Conservation (phyloP, 1,140 invertebrate genomes). For the Drosophila ananassae region DNA sequence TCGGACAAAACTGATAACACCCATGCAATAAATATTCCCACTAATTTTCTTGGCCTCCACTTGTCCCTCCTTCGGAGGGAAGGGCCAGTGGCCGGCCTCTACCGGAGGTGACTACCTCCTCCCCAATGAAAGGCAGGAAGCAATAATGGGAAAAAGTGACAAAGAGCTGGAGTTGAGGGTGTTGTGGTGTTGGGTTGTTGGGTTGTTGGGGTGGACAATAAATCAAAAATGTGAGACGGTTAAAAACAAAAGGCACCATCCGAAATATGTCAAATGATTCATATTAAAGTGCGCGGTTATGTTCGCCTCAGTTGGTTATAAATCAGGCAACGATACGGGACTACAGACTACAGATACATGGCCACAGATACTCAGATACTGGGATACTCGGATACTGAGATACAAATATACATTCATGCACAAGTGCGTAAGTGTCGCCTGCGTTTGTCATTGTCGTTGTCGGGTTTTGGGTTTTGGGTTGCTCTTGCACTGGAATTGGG, state of each 20-base stretch:
- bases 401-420: constrained; percentile 3
- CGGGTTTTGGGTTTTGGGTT: constrained; percentile 9
- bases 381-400: neutral
- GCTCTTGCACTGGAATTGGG: constrained; percentile 20
- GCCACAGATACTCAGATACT: neutral
- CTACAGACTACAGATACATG: constrained; percentile 37
- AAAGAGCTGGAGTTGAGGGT: neutral
- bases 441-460: constrained; percentile 44
- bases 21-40: constrained; percentile 72
- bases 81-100: no score
- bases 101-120: no score
- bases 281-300: constrained; percentile 73
- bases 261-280: constrained; percentile 78
- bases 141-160: constrained; percentile 14
- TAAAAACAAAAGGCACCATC: constrained; percentile 61
- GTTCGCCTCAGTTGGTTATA: constrained; percentile 51
- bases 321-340: constrained; percentile 54
- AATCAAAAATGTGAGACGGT: constrained; percentile 65
- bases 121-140: constrained; percentile 57
- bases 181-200: neutral
- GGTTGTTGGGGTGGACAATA: constrained; percentile 30
- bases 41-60: constrained; percentile 71
- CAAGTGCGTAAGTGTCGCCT: constrained; percentile 45
- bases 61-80: constrained; percentile 28
- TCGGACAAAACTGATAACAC: constrained; percentile 37